These are phyloP conservation scores for Eudemis profundana DNA, from an alignment of 2,888 invertebrate species.

Conservation along the genomic window DNA sequence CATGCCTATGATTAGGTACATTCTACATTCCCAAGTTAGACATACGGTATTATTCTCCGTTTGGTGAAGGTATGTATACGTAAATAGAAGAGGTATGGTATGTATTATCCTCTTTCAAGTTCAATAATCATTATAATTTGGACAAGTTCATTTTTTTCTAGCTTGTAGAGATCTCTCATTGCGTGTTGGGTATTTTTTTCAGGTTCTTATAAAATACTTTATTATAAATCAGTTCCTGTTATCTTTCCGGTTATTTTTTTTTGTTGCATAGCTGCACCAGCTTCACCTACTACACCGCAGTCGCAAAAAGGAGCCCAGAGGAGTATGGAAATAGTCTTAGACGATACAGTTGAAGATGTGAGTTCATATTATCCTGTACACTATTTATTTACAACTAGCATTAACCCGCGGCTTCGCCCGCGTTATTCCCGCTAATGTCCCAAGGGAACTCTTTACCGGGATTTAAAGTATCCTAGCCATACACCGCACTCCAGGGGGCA, in stretches of 20 bases:
- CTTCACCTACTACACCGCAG: constrained; percentile 48
- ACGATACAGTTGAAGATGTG: constrained; percentile 48
- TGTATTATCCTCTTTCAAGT: constrained; percentile 15
- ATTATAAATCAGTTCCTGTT: constrained; percentile 53
- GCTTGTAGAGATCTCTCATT: constrained; percentile 8
- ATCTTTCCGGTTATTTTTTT: constrained; percentile 55
- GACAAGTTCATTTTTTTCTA: not conserved
- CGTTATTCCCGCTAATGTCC: too few species aligned
- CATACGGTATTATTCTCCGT: constrained; percentile 9
- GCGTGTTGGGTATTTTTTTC: constrained; percentile 55
- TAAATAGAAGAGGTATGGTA: constrained; percentile 8
- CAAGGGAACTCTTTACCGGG: too few species aligned
- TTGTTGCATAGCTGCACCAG: constrained; percentile 61
- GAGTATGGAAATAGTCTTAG: constrained; percentile 55
- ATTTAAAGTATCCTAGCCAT: too few species aligned
- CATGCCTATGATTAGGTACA: constrained; percentile 51
- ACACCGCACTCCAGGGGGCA: too few species aligned
- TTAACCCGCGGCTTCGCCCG: too few species aligned
- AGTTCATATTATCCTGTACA: too few species aligned
- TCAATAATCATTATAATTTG: not conserved
- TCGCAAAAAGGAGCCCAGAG: constrained; percentile 54
- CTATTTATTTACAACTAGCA: too few species aligned
- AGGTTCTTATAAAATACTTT: constrained; percentile 49
- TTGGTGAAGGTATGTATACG: constrained; percentile 11
- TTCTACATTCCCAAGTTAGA: constrained; percentile 49